Percentiles rank a stretch among this genome's conserved stretches.
These are phyloP conservation scores for Rhamnusium bicolor DNA, from an alignment of 2,888 invertebrate species.

Conservation along the genomic window DNA sequence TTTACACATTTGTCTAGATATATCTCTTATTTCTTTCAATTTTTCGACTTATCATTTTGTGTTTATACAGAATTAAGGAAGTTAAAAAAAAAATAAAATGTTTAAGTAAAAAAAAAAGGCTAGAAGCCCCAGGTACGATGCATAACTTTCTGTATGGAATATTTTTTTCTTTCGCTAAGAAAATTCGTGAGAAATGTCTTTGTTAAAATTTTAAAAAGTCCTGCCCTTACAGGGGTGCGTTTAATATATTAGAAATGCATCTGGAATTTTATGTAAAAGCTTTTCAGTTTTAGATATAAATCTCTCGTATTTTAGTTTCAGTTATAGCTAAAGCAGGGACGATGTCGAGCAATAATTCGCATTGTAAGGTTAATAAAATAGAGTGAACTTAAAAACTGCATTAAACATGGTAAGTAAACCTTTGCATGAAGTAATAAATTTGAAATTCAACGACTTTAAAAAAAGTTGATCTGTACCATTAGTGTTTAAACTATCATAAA, in stretches of 20 bases:
- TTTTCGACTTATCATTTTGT: no score
- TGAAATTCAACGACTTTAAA: constrained; percentile 64
- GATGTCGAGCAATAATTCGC: constrained; percentile 55
- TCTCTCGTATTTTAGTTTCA: constrained; percentile 38
- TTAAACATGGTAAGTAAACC: constrained; percentile 61
- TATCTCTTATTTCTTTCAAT: no score
- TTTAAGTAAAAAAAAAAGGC: no score
- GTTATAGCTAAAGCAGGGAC: constrained; percentile 6
- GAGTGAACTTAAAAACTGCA: constrained; percentile 65
- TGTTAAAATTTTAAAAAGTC: not conserved
- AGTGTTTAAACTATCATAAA: constrained; percentile 69
- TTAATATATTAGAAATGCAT: constrained; percentile 45
- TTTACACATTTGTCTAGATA: no score
- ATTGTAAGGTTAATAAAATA: constrained; percentile 62
- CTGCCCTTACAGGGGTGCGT: constrained; percentile 22
- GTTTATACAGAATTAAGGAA: no score
- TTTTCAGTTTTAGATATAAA: constrained; percentile 48
- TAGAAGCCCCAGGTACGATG: no score
- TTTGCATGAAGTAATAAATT: constrained; percentile 64
- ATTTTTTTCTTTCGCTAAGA: not conserved
- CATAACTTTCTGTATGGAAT: not conserved
- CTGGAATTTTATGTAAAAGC: constrained; percentile 47
- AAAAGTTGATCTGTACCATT: constrained; percentile 64
- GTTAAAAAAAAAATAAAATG: no score
- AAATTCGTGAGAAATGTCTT: not conserved